phyloP scores from a whole-genome alignment of 2,888 invertebrate species.

The Nasonia oneida region DNA sequence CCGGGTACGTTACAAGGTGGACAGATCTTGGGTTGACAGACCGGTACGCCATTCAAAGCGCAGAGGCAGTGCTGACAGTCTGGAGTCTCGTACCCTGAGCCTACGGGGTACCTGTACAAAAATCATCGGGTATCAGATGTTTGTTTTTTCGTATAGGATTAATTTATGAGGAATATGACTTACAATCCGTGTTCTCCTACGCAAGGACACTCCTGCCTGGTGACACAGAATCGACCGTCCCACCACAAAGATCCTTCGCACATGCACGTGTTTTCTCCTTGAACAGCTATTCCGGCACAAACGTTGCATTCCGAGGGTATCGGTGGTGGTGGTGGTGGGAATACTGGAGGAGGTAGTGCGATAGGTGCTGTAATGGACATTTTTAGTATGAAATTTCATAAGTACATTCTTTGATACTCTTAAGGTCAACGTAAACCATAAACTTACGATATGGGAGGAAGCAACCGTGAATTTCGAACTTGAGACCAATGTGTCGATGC shows the following conservation, averaged over 20 bases:
- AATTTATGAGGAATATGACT: slow-evolving; percentile 67
- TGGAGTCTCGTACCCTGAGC: slow-evolving; percentile 85
- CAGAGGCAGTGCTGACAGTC: slow-evolving; percentile 91
- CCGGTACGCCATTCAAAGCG: slow-evolving; percentile 86
- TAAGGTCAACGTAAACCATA: not conserved
- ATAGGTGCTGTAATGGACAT: not conserved
- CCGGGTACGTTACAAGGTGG: slow-evolving; percentile 83
- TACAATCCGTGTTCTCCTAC: slow-evolving; percentile 84
- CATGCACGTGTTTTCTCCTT: slow-evolving; percentile 79
- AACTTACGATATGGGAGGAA: slow-evolving; percentile 85
- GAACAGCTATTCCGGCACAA: slow-evolving; percentile 81
- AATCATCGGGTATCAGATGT: not conserved
- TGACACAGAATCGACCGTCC: slow-evolving; percentile 88
- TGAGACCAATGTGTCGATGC: slow-evolving; percentile 87
- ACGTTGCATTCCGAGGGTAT: slow-evolving; percentile 76
- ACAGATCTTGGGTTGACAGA: slow-evolving; percentile 86
- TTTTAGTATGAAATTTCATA: too few relatives aligned
- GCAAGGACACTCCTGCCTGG: slow-evolving; percentile 89
- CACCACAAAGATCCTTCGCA: slow-evolving; percentile 83
- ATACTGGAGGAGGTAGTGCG: not conserved
- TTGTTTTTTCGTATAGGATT: not conserved
- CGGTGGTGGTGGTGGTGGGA: not conserved
- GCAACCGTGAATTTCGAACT: slow-evolving; percentile 90
- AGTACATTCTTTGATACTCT: not conserved
- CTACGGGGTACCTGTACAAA: slow-evolving; percentile 84